Evolutionary conservation across 2,797 vertebrate genomes (phyloP), one percentile per base, ranked within the genome.

Genomic region (Sternotherus odoratus): DNA sequence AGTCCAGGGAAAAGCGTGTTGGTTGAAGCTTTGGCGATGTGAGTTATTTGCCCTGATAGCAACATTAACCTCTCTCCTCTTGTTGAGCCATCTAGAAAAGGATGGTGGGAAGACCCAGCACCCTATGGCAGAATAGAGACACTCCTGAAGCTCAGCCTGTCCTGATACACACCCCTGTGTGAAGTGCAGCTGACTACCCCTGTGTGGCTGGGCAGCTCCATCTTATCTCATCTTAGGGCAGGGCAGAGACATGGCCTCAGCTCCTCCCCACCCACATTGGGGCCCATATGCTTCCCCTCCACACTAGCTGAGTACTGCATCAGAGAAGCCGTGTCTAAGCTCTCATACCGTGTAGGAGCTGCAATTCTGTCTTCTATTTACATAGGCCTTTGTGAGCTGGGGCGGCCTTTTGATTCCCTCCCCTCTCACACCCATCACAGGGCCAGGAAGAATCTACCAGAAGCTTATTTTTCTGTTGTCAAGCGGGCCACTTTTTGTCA

Each of bases 261-360:
- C 53, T 87, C 48, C 28, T 85, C 69, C 92, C 66, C 84, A 50
- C 15, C 13, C 15, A 51, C 89, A 77, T 89, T 79, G 12, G 33
- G 60, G 33, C 33, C 33, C 33, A 53, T 24, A 60, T 26, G 89
- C 19, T 19, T 19, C 6, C 69, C 60, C 17, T 89, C 78, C 33
- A 91, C 87, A 39, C 48, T 43, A 28, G 85, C 94, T 87, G 83
- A 91, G 79, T 93, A 90, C 36, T 95, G 57, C 50, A 89, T n/a
- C 36, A 21, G 33, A 84, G 36, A 46, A 24, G 12, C 24, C 13
- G 86, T 54, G 84, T 78, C 87, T 79, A 84, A 21, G 48, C 28
- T 77, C 88, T 46, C 9, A 3, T n/a, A 33, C 6, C 66, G 43
- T 4, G 51, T 66, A 54, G 80, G 46, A 72, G 21, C 48, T 57